Evolutionary conservation across 2,113 vertebrate species (phyloP).

Genomic region (Cacatua alba): DNA sequence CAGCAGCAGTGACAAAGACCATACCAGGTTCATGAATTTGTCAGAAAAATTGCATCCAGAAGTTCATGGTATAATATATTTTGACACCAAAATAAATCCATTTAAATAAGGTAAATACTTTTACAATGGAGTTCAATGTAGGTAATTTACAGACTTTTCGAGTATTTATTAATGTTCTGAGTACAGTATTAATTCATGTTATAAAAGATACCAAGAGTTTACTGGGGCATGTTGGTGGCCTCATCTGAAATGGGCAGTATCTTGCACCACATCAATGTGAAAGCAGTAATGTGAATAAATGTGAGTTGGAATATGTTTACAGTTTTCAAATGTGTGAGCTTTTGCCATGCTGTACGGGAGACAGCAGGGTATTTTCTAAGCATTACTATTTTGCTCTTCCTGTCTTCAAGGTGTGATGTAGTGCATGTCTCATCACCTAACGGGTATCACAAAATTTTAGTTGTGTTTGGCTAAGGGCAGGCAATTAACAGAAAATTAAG

Average conservation of each 20-base stretch:
- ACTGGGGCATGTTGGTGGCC: background rate
- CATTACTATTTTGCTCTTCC: background rate
- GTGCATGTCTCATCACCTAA: background rate
- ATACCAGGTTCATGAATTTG: background rate
- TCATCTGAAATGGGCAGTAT: slow-evolving; percentile 9
- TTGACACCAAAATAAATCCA: slow-evolving; percentile 21
- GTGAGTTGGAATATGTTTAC: slow-evolving; percentile 62
- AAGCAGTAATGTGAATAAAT: slow-evolving; percentile 26
- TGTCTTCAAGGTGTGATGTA: background rate
- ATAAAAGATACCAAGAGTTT: slow-evolving; percentile 43
- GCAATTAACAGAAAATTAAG: background rate
- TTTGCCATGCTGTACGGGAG: background rate
- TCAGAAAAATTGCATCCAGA: background rate
- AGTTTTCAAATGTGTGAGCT: slow-evolving; percentile 23
- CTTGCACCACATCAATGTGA: slow-evolving; percentile 35
- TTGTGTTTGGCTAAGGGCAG: background rate
- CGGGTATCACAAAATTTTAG: background rate
- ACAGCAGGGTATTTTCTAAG: background rate
- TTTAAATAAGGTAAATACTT: background rate
- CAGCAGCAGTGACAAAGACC: background rate
- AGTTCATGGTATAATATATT: background rate
- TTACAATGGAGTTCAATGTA: background rate
- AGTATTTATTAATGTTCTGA: slow-evolving; percentile 55
- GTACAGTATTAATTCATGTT: slow-evolving; percentile 57
- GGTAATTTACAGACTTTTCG: slow-evolving; percentile 26